These are phyloP conservation scores for Pycnonotus jocosus DNA, from an alignment of 2,113 vertebrate genomes.

Conservation along the genomic window DNA sequence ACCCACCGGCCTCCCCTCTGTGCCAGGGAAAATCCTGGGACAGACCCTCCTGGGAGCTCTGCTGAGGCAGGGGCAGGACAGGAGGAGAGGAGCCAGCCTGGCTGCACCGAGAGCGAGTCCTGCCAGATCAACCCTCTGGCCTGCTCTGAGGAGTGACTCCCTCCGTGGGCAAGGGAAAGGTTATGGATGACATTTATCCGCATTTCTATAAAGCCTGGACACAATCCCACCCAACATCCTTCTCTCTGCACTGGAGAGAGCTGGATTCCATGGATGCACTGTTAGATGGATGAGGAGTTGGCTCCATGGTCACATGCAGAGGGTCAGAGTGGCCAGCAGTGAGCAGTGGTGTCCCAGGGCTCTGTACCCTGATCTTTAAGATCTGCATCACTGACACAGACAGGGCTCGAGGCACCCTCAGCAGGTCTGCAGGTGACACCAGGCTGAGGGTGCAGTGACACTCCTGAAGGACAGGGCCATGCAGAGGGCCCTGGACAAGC, in stretches of 20 bases:
- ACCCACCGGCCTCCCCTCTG: background rate
- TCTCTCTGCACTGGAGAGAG: background rate
- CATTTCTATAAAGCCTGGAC: background rate
- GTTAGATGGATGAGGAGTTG: background rate
- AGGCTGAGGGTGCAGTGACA: background rate
- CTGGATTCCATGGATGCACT: background rate
- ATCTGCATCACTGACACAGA: background rate
- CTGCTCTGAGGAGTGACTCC: background rate
- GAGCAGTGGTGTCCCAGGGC: background rate
- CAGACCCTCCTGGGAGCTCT: background rate
- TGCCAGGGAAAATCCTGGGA: background rate
- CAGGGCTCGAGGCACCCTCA: background rate
- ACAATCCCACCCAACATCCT: background rate
- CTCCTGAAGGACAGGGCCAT: background rate
- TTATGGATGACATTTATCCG: background rate
- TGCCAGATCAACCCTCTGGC: background rate
- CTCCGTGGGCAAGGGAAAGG: background rate
- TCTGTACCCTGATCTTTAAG: accelerated
- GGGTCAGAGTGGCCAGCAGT: background rate
- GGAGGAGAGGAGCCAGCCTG: background rate
- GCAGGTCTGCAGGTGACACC: background rate
- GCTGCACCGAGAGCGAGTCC: background rate
- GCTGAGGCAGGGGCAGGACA: background rate
- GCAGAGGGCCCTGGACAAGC: background rate
- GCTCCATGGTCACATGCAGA: background rate